phyloP scores from a whole-genome alignment of 1,140 invertebrate species.

The Rhynchophorus ferrugineus region DNA sequence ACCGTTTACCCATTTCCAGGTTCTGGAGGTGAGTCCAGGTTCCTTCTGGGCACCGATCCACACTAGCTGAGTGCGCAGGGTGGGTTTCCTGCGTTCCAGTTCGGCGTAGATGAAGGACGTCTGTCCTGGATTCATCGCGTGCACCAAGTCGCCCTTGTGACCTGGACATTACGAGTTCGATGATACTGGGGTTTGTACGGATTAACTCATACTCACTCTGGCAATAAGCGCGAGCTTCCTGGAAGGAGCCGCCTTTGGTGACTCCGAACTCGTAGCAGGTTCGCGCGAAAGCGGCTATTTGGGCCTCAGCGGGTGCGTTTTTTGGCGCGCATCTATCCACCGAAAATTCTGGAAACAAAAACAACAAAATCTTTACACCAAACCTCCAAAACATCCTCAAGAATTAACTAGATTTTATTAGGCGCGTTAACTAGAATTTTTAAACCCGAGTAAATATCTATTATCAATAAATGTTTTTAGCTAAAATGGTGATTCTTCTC shows the following conservation, averaged over 20 bases:
- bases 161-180: no score
- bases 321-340: constrained; percentile 66
- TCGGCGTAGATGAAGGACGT: constrained; percentile 70
- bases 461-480: no score
- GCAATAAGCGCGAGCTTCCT: constrained; percentile 68
- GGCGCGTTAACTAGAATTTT: no score
- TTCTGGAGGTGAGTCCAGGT: constrained; percentile 68
- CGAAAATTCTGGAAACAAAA: constrained; percentile 61
- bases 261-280: constrained; percentile 86
- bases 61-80: constrained; percentile 74
- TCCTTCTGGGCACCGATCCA: constrained; percentile 90
- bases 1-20: constrained; percentile 89
- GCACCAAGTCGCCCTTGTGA: constrained; percentile 73
- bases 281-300: constrained; percentile 71
- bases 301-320: constrained; percentile 61
- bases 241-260: constrained; percentile 70
- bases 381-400: not conserved
- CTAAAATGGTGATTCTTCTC: no score
- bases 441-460: no score
- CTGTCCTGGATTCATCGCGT: constrained; percentile 61
- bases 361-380: not conserved
- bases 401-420: not conserved
- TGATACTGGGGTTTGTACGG: no score
- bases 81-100: constrained; percentile 68
- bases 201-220: constrained; percentile 41